A percentile compares a stretch with the other conserved stretches of the same genome.
Evolutionary conservation across 2,797 vertebrate genomes (phyloP).

Genomic region (Sphenodon punctatus): DNA sequence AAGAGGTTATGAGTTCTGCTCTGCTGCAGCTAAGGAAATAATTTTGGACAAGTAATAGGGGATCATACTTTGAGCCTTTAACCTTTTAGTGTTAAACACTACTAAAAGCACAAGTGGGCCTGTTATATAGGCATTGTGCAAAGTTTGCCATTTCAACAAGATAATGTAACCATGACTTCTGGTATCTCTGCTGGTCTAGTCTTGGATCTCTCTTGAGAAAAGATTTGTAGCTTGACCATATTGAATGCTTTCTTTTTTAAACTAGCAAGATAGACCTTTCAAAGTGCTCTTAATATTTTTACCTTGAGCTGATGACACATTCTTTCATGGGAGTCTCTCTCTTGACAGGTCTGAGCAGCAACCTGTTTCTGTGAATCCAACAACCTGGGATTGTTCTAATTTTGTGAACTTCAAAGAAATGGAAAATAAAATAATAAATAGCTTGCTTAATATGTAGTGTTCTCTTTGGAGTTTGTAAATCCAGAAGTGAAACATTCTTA

Average conservation of each 20-base stretch:
- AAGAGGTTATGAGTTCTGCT: neutral
- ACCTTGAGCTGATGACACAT: no score
- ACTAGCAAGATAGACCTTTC: no score
- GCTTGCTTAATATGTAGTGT: neutral
- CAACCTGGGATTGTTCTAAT: neutral
- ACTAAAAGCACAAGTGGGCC: neutral
- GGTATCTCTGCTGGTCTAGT: neutral
- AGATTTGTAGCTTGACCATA: neutral
- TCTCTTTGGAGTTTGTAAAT: neutral
- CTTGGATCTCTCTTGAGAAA: neutral
- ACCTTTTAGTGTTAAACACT: neutral
- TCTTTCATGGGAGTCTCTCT: neutral
- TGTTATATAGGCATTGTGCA: neutral
- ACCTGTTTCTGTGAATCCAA: neutral
- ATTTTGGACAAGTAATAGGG: neutral
- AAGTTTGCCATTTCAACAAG: neutral
- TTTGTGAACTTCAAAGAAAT: neutral
- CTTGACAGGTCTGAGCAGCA: neutral
- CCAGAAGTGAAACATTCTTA: neutral
- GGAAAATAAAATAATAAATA: neutral
- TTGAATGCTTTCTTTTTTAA: neutral
- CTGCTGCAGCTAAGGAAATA: neutral
- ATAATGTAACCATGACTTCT: neutral
- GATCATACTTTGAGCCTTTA: neutral
- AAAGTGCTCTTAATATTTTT: no score